A percentile compares a stretch with the other conserved stretches of the same genome.
Conservation (phyloP, 2,797 vertebrate genomes). For the Xenopus petersii region DNA sequence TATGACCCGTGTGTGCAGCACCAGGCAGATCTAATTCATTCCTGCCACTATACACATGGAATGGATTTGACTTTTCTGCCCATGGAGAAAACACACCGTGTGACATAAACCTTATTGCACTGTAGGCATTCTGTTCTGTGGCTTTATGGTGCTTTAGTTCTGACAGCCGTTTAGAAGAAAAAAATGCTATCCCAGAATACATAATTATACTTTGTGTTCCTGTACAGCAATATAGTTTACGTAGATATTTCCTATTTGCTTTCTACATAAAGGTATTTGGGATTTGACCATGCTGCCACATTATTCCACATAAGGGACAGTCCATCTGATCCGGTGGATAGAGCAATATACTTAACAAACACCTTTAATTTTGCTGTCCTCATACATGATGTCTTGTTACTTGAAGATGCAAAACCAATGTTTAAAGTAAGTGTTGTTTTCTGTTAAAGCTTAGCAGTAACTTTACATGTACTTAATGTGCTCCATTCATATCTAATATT, state of each 20-base stretch:
- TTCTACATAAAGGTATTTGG: slow-evolving; percentile 75
- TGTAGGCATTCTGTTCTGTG: too few relatives aligned
- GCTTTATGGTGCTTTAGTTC: too few relatives aligned
- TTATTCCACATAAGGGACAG: slow-evolving; percentile 94
- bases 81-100: too few relatives aligned
- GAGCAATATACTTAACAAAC: slow-evolving; percentile 88
- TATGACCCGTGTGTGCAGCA: too few relatives aligned
- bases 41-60: too few relatives aligned
- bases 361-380: slow-evolving; percentile 88
- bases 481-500: neutral
- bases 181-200: too few relatives aligned
- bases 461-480: too few relatives aligned
- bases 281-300: slow-evolving; percentile 93
- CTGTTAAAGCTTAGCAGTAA: neutral
- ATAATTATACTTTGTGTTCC: too few relatives aligned
- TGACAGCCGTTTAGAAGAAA: too few relatives aligned
- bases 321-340: slow-evolving; percentile 85
- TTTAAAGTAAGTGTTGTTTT: slow-evolving; percentile 77
- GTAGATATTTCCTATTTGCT: slow-evolving; percentile 15
- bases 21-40: too few relatives aligned
- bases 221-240: neutral
- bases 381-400: slow-evolving; percentile 88
- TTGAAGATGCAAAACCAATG: slow-evolving; percentile 87
- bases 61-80: too few relatives aligned
- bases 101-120: too few relatives aligned